phyloP scores from a whole-genome alignment of 2,888 invertebrate genomes.

The Nomada fucata region DNA sequence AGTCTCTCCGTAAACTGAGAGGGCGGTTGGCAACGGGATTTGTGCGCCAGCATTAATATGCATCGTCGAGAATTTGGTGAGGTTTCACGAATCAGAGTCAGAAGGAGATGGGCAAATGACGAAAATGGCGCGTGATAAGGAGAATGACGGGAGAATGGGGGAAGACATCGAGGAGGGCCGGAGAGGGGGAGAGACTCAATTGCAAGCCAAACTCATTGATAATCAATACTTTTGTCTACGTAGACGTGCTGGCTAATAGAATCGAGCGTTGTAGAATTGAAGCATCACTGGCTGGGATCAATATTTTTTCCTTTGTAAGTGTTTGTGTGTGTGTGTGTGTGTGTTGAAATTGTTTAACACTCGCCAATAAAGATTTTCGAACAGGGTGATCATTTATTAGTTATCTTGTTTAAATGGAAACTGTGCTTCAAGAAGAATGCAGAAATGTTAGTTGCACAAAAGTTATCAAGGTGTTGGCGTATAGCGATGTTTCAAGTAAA shows the following conservation, averaged over 20 bases:
- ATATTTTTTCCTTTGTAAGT: background rate
- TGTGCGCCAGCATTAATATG: conserved; percentile 68
- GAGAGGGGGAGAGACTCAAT: conserved; percentile 1
- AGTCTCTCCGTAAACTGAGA: conserved; percentile 47
- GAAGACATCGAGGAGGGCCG: background rate
- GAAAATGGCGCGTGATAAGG: background rate
- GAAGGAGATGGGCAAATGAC: background rate
- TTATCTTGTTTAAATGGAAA: no score
- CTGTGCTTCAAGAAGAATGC: no score
- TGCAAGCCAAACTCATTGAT: conserved; percentile 61
- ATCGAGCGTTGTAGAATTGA: conserved; percentile 16
- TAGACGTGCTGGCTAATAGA: conserved; percentile 55
- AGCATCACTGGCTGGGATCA: no score
- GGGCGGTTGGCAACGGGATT: conserved; percentile 65
- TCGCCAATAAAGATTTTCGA: no score
- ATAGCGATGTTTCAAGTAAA: no score
- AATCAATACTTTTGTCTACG: conserved; percentile 69
- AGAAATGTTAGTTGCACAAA: no score
- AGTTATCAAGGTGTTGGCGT: no score
- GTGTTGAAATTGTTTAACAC: background rate
- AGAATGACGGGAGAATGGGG: background rate
- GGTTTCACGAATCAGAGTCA: conserved; percentile 7
- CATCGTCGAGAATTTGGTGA: conserved; percentile 63
- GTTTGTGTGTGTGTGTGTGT: background rate
- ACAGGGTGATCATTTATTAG: no score